Evolutionary conservation across 2,113 vertebrate species (phyloP).

Genomic region (Forbesichthys agassizii): DNA sequence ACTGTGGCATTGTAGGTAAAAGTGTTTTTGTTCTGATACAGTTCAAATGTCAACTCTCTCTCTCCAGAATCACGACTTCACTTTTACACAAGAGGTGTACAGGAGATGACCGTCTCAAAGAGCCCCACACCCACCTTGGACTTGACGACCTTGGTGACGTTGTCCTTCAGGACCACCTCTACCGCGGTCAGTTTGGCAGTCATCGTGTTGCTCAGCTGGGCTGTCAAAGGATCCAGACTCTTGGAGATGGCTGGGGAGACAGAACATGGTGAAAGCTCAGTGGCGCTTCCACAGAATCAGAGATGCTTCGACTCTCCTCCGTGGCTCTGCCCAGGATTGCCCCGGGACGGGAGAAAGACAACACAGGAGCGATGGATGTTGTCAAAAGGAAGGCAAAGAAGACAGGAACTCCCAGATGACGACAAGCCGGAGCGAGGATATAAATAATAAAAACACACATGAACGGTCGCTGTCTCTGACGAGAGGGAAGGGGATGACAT

Average conservation of each 20-base stretch:
- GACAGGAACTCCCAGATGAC: not conserved
- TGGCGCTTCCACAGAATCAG: too few species aligned
- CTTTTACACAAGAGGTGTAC: not conserved
- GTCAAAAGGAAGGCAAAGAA: too few species aligned
- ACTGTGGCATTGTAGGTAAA: too few species aligned
- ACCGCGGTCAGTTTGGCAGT: constrained; percentile 87
- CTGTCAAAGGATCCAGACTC: constrained; percentile 87
- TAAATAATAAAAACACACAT: not conserved
- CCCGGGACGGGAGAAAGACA: too few species aligned
- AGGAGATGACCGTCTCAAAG: not conserved
- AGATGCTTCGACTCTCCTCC: too few species aligned
- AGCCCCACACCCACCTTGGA: constrained; percentile 83
- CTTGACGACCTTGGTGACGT: constrained; percentile 89
- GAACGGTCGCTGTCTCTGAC: not conserved
- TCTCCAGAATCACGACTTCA: too few species aligned
- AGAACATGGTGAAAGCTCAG: not conserved
- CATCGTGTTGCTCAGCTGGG: constrained; percentile 86
- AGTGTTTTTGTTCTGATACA: too few species aligned
- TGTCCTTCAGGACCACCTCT: constrained; percentile 91
- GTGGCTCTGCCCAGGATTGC: too few species aligned
- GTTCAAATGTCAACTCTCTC: too few species aligned
- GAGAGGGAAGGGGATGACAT: not conserved
- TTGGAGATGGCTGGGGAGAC: constrained; percentile 73
- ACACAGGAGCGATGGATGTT: too few species aligned
- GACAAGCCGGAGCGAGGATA: not conserved